A percentile compares a stretch with the other conserved stretches of the same genome.
Evolutionary conservation across 2,888 invertebrate species (phyloP).

Genomic region (Caenorhabditis panamensis): DNA sequence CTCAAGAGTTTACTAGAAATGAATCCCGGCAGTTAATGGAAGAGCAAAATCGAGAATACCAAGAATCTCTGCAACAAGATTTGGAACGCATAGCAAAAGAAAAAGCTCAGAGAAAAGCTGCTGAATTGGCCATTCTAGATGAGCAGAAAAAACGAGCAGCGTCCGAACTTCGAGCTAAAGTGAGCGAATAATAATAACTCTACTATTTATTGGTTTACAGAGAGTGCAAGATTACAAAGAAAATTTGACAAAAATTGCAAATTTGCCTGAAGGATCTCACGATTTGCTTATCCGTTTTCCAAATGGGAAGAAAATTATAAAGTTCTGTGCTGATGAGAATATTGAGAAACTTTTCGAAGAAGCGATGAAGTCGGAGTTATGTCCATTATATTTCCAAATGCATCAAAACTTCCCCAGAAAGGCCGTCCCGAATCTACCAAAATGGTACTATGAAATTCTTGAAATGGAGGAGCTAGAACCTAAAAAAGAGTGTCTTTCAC

Average conservation of each 20-base stretch:
- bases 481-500: constrained; percentile 43
- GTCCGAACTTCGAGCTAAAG: constrained; percentile 23
- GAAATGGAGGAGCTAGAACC: constrained; percentile 46
- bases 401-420: constrained; percentile 55
- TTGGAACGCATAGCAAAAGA: constrained; percentile 33
- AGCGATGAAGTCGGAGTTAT: constrained; percentile 42
- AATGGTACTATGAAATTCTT: constrained; percentile 55
- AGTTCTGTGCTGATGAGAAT: constrained; percentile 37
- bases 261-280: constrained; percentile 6
- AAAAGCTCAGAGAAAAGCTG: constrained; percentile 37
- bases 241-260: too few species aligned
- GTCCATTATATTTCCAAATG: constrained; percentile 56
- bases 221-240: constrained; percentile 32
- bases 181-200: too few species aligned
- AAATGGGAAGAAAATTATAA: constrained; percentile 50
- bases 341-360: constrained; percentile 46
- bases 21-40: constrained; percentile 53
- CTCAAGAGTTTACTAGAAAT: constrained; percentile 17
- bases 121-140: constrained; percentile 15
- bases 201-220: too few species aligned
- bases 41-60: constrained; percentile 57
- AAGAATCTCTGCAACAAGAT: constrained; percentile 49
- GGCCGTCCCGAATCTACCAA: constrained; percentile 44
- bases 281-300: constrained; percentile 54
- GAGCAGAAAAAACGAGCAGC: constrained; percentile 23